phyloP scores from a whole-genome alignment of 92 coral and sea anemone genomes.

The Virgularia gustaviana region DNA sequence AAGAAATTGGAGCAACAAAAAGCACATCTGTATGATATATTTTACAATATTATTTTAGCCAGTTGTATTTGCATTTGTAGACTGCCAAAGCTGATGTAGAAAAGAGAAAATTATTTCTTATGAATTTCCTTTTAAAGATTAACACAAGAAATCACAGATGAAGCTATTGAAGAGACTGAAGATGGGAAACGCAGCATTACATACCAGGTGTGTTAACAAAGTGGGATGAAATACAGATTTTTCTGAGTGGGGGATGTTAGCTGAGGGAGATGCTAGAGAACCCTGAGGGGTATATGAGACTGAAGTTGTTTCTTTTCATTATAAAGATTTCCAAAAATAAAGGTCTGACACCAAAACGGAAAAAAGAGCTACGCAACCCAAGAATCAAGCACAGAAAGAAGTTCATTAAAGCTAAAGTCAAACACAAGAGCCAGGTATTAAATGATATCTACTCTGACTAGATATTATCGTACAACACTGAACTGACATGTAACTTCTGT shows the following conservation, averaged over 20 bases:
- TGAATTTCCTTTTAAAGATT: too few species aligned
- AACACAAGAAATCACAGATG: too few species aligned
- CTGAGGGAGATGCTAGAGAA: too few species aligned
- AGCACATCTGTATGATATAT: constrained; percentile 46
- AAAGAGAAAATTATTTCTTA: background rate
- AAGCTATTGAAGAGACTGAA: constrained; percentile 34
- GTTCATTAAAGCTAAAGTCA: constrained; percentile 77
- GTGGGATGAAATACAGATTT: background rate
- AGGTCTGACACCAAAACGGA: constrained; percentile 84
- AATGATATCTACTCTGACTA: background rate
- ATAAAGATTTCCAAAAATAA: constrained; percentile 86
- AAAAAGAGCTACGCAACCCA: constrained; percentile 83
- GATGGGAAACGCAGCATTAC: constrained; percentile 83
- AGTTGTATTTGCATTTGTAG: too few species aligned
- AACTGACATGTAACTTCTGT: too few species aligned
- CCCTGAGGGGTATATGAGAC: too few species aligned
- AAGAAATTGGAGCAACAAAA: constrained; percentile 69
- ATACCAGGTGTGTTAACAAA: constrained; percentile 58
- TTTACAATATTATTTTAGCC: background rate
- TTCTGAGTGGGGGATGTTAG: too few species aligned
- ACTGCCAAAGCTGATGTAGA: background rate
- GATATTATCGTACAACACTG: background rate
- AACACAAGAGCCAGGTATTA: constrained; percentile 94
- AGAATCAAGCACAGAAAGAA: constrained; percentile 94
- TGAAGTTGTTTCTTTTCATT: too few species aligned